A percentile compares a stretch with the other conserved stretches of the same genome.
Evolutionary conservation across 1,140 invertebrate genomes (phyloP).

Genomic region (Tyrophagus putrescentiae): DNA sequence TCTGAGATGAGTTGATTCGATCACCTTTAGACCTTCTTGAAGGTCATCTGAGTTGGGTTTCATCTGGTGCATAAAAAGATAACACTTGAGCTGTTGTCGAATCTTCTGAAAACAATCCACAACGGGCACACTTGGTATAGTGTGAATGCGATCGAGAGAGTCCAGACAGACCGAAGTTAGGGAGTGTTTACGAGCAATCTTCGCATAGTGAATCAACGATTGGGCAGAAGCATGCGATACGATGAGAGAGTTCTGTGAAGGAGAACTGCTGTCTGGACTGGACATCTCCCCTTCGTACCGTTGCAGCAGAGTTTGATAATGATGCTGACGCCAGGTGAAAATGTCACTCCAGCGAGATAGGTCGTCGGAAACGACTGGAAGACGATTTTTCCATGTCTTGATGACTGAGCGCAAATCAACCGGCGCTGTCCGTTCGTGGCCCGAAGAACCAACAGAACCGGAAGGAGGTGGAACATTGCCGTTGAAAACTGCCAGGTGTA

Average conservation of each 20-base stretch:
- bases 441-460: background rate
- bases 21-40: slow-evolving; percentile 82
- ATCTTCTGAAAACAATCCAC: slow-evolving; percentile 94
- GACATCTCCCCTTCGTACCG: slow-evolving; percentile 51
- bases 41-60: slow-evolving; percentile 51
- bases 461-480: slow-evolving; percentile 21
- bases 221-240: slow-evolving; percentile 60
- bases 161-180: slow-evolving; percentile 78
- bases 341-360: slow-evolving; percentile 95
- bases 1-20: slow-evolving; percentile 84
- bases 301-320: slow-evolving; percentile 83
- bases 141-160: slow-evolving; percentile 70
- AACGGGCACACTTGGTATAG: slow-evolving; percentile 83
- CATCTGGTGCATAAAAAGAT: slow-evolving; percentile 47
- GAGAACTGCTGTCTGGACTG: slow-evolving; percentile 36
- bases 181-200: slow-evolving; percentile 87
- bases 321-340: slow-evolving; percentile 92
- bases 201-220: slow-evolving; percentile 92
- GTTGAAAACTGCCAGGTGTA: slow-evolving; percentile 70
- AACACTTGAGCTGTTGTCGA: slow-evolving; percentile 89
- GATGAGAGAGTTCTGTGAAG: slow-evolving; percentile 61
- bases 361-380: slow-evolving; percentile 83
- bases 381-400: slow-evolving; percentile 87
- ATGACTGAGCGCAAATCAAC: slow-evolving; percentile 97
- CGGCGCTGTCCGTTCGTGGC: slow-evolving; percentile 40